Conservation (phyloP, 2,113 vertebrate species). For the Sakesphorus luctuosus region DNA sequence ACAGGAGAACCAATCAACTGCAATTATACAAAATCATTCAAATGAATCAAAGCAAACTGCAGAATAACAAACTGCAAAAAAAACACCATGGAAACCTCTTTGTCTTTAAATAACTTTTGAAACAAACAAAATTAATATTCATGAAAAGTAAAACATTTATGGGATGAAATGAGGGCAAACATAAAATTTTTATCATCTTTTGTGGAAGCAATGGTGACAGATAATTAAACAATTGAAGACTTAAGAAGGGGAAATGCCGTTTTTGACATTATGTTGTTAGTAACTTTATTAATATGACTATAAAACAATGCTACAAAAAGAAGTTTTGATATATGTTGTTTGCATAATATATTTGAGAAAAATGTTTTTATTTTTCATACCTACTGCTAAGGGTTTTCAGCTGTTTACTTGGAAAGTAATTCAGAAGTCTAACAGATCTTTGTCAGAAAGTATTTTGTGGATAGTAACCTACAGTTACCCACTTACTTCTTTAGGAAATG, state of each 20-base stretch:
- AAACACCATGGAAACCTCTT: neutral
- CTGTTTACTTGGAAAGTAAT: neutral
- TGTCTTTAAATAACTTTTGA: slow-evolving; percentile 23
- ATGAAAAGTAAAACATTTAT: neutral
- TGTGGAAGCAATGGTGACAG: neutral
- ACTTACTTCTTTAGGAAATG: neutral
- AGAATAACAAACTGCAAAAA: neutral
- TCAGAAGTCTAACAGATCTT: neutral
- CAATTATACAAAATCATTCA: neutral
- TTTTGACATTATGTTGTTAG: neutral
- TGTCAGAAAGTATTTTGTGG: neutral
- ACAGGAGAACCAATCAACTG: neutral
- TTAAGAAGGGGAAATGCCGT: neutral
- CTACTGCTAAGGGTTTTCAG: neutral
- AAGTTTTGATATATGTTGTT: neutral
- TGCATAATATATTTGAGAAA: neutral
- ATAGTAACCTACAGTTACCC: neutral
- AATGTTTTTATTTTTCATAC: neutral
- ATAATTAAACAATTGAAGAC: neutral
- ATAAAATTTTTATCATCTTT: neutral
- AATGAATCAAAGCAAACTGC: neutral
- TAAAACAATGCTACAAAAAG: neutral
- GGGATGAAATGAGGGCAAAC: neutral
- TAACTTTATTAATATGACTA: neutral
- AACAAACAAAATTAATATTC: slow-evolving; percentile 25